These are phyloP conservation scores for Paraescarpia echinospica DNA, from an alignment of 1,140 invertebrate species.

Conservation along the genomic window DNA sequence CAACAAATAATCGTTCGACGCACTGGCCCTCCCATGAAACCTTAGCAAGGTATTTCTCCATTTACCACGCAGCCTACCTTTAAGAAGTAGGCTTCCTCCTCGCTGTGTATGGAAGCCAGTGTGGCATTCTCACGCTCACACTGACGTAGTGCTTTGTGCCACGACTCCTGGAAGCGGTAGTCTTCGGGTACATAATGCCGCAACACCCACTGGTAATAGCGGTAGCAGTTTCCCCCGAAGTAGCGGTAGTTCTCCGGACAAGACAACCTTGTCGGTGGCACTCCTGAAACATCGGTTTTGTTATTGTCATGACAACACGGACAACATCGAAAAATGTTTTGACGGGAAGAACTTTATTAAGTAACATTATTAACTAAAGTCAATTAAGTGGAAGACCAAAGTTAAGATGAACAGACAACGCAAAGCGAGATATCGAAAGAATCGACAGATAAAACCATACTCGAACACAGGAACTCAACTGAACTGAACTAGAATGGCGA, in stretches of 20 bases:
- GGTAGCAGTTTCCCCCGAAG: conserved; percentile 15
- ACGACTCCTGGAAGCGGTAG: conserved; percentile 13
- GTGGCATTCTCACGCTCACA: conserved; percentile 14
- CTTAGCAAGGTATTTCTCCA: background rate
- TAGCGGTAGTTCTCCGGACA: conserved; percentile 21
- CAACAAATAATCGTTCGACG: too few relatives aligned
- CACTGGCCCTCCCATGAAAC: background rate
- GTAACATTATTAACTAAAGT: too few relatives aligned
- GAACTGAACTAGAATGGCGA: too few relatives aligned
- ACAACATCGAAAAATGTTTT: too few relatives aligned
- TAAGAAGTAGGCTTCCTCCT: conserved; percentile 16
- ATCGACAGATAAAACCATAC: background rate
- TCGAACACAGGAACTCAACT: too few relatives aligned
- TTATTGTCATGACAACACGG: background rate
- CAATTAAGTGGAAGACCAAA: too few relatives aligned
- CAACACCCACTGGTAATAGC: conserved; percentile 18
- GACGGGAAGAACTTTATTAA: too few relatives aligned
- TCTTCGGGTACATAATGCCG: conserved; percentile 14
- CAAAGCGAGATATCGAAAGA: too few relatives aligned
- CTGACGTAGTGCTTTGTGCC: conserved; percentile 13
- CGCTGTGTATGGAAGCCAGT: conserved; percentile 1
- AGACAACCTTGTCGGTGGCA: background rate
- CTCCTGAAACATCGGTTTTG: background rate
- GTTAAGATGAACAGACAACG: too few relatives aligned
- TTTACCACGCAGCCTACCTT: background rate